phyloP scores from a whole-genome alignment of 2,113 vertebrate genomes.

The Caranx ignobilis region DNA sequence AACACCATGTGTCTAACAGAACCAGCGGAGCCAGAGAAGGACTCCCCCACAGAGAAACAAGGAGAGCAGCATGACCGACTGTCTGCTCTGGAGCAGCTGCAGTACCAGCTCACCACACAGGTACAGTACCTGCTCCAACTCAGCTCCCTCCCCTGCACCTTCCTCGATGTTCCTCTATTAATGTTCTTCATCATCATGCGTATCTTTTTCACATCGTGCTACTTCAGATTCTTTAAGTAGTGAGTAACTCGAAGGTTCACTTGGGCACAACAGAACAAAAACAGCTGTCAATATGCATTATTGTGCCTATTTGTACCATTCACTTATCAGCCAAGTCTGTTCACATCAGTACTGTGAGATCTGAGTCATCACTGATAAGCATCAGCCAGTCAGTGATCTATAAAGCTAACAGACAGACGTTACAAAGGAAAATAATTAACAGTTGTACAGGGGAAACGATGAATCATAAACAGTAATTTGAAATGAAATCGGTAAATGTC shows the following conservation, averaged over 20 bases:
- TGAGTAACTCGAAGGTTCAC: no score
- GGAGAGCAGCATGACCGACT: slow-evolving; percentile 62
- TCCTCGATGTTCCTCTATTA: neutral
- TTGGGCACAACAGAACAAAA: no score
- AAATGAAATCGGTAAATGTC: no score
- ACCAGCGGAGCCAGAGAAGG: slow-evolving; percentile 23
- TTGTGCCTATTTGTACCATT: no score
- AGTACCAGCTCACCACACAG: slow-evolving; percentile 84
- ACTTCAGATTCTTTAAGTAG: neutral
- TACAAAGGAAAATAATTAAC: neutral
- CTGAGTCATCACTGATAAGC: neutral
- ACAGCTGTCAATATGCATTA: no score
- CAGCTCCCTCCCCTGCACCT: neutral
- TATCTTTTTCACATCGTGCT: neutral
- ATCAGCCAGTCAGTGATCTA: neutral
- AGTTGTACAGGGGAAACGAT: neutral
- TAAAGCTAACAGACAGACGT: no score
- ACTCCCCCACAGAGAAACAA: slow-evolving; percentile 46
- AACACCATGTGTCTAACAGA: slow-evolving; percentile 23
- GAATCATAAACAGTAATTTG: no score
- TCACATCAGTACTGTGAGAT: neutral
- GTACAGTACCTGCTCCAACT: slow-evolving; percentile 83
- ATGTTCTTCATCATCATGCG: neutral
- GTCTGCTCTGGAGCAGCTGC: slow-evolving; percentile 82
- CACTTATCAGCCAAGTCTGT: no score